Evolutionary conservation across 2,888 invertebrate genomes (phyloP).

Genomic region (Oxyteleia sp.): DNA sequence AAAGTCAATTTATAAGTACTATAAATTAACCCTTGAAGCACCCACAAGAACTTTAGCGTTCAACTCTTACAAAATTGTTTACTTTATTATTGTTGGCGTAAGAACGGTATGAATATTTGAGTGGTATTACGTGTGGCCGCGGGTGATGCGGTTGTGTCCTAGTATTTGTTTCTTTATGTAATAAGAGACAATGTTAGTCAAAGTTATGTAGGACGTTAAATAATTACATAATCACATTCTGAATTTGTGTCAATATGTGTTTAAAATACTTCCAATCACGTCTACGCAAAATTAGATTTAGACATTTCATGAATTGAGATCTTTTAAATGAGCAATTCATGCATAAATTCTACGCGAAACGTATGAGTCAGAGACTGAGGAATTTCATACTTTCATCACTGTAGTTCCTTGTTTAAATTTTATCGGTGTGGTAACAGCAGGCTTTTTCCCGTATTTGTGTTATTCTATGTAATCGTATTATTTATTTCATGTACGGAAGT

Average conservation of each 20-base stretch:
- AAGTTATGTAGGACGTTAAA: slow-evolving; percentile 39
- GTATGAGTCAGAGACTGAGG: slow-evolving; percentile 29
- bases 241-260: slow-evolving; percentile 41
- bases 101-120: slow-evolving; percentile 2
- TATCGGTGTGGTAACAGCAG: slow-evolving; percentile 19
- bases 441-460: slow-evolving; percentile 6
- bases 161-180: slow-evolving; percentile 37
- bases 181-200: slow-evolving; percentile 21
- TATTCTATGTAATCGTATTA: slow-evolving; percentile 4
- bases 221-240: slow-evolving; percentile 38
- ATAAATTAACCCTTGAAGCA: too few species aligned
- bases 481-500: slow-evolving; percentile 5
- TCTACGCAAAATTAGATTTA: slow-evolving; percentile 36
- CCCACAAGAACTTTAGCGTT: too few species aligned
- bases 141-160: slow-evolving; percentile 4
- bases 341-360: slow-evolving; percentile 21
- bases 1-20: too few species aligned
- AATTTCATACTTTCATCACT: slow-evolving; percentile 54
- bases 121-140: slow-evolving; percentile 1
- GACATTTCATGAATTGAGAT: slow-evolving; percentile 44
- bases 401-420: slow-evolving; percentile 34
- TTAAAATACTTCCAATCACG: slow-evolving; percentile 33
- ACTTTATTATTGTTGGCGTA: not conserved
- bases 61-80: too few species aligned
- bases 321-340: slow-evolving; percentile 19